Evolutionary conservation across 2,113 vertebrate species (phyloP).

Genomic region (Ceyx cyanopectus): DNA sequence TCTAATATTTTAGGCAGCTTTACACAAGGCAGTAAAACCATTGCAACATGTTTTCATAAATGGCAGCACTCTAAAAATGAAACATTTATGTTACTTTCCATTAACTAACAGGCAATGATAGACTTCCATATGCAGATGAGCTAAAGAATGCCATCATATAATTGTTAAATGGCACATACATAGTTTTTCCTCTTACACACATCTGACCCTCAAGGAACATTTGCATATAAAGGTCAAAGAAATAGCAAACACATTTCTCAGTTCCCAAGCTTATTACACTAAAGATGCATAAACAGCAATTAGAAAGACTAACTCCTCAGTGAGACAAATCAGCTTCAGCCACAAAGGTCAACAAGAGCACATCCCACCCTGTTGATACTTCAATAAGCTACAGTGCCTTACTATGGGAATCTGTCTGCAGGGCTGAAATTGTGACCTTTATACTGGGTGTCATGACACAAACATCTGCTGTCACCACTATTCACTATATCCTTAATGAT

Average conservation of each 20-base stretch:
- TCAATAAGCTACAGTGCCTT: not conserved
- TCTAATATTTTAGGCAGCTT: not conserved
- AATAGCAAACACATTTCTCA: not conserved
- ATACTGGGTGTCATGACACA: too few relatives aligned
- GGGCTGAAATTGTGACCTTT: not conserved
- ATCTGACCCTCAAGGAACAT: not conserved
- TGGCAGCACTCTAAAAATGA: not conserved
- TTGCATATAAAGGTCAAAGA: not conserved
- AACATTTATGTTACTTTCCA: not conserved
- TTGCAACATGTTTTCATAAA: not conserved
- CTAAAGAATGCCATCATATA: not conserved
- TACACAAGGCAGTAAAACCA: not conserved
- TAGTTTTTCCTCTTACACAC: not conserved
- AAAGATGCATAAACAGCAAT: not conserved
- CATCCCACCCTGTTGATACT: fast-evolving
- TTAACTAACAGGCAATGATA: not conserved
- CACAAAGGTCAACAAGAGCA: not conserved
- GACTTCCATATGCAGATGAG: not conserved
- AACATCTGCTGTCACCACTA: not conserved
- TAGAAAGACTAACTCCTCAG: not conserved
- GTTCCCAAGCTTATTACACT: not conserved
- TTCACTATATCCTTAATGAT: not conserved
- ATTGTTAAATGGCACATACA: not conserved
- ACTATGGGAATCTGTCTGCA: not conserved
- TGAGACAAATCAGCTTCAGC: not conserved